Evolutionary conservation across 2,888 invertebrate genomes (phyloP).

Genomic region (Lasioglossum villosulum): DNA sequence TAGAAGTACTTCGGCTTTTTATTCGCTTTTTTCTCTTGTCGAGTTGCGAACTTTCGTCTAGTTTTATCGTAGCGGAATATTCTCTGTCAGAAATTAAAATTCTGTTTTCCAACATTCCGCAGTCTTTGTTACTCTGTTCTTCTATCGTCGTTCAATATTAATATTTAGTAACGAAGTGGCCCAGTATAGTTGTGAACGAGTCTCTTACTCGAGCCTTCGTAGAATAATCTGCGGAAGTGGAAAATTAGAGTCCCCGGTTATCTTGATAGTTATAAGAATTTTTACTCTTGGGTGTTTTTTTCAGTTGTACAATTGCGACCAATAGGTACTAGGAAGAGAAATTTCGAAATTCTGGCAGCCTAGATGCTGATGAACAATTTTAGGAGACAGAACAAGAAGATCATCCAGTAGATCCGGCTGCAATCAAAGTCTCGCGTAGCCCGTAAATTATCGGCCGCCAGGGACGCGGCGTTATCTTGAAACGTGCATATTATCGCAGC

Average conservation of each 20-base stretch:
- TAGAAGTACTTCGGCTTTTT: background rate
- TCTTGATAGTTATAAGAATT: background rate
- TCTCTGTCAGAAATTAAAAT: background rate
- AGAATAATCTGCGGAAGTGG: background rate
- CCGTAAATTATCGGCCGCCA: conserved; percentile 34
- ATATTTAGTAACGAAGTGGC: background rate
- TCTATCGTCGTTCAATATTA: background rate
- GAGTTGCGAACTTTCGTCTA: background rate
- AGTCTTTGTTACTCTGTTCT: background rate
- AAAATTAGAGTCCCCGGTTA: background rate
- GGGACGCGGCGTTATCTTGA: conserved; percentile 48
- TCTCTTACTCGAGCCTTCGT: background rate
- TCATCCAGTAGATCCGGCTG: background rate
- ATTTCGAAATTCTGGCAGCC: background rate
- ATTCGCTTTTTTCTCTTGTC: background rate
- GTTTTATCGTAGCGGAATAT: background rate
- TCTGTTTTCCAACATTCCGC: background rate
- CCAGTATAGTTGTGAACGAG: background rate
- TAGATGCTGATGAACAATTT: background rate
- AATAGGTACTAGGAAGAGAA: too few relatives aligned
- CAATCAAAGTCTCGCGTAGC: background rate
- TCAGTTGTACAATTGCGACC: background rate
- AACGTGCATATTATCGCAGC: conserved; percentile 42
- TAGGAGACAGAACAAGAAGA: background rate
- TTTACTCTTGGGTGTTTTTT: background rate